Evolutionary conservation across 2,888 invertebrate species (phyloP), one percentile per base, ranked within the genome.

Genomic region (Cylloceria caligata): DNA sequence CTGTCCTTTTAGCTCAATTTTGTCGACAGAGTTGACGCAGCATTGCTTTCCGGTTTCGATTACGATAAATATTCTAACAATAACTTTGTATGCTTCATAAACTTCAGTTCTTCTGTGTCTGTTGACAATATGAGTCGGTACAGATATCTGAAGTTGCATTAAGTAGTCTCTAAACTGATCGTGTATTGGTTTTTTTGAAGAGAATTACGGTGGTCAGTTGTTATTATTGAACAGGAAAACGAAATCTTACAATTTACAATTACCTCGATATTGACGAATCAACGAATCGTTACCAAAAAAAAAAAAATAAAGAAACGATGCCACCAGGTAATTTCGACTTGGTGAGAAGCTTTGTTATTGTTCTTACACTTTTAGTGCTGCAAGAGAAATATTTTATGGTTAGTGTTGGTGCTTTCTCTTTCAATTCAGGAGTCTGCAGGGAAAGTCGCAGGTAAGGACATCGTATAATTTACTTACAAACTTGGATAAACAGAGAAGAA

Each of bases 1-100:
- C 45, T 75, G 75, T 80, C 75, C 19, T 39, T 9, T 16, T 24
- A 65, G 45, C 34, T 57, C 24, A 24, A 55, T 75, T 69, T 71
- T 13, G 45, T 45, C 16, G 42, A 65, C 7, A 5, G 16, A 45
- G 19, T 5, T 57, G 68, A 69, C 36, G 27, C 74, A 74, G 9
- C 3, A 34, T 11, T 39, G 30, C 45, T n/a, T 16, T 19, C 19
- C 36, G 39, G 9, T n/a, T 16, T 30, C 30, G 49, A 62, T 68
- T 73, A 11, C 19, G 34, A 68, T 36, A 64, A 65, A 57, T 47
- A 21, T 62, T 36, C n/a, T 65, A 13, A 67, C 42, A 7, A 16
- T 27, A 57, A 62, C 68, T 1, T 47, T 45, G 16, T 47, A n/a
- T 9, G 67, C 5, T 39, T 39, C 67, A 11, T 13, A 27, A 2